Conservation (phyloP, 2,888 invertebrate species). For the Machimus atricapillus region DNA sequence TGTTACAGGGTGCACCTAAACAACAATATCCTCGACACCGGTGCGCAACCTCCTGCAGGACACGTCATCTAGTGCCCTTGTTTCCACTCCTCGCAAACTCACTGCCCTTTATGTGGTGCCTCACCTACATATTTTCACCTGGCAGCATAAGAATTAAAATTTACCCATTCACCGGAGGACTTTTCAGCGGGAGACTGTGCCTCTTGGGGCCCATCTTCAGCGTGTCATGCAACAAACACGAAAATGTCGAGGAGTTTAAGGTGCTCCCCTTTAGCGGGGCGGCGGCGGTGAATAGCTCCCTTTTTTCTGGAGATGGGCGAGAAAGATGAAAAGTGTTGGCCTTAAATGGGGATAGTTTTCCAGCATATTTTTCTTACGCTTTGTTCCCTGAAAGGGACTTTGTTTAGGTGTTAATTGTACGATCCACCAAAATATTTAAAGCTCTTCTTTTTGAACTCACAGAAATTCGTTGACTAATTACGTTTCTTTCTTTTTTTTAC, state of each 20-base stretch:
- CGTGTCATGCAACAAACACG: constrained; percentile 17
- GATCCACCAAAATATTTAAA: background rate
- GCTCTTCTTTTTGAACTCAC: background rate
- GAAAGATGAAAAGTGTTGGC: background rate
- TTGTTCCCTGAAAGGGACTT: background rate
- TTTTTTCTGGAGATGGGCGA: background rate
- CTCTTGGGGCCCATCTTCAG: background rate
- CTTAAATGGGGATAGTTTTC: constrained; percentile 14
- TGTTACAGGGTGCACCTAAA: background rate
- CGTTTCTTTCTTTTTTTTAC: background rate
- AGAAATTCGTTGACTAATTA: background rate
- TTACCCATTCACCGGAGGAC: constrained; percentile 7
- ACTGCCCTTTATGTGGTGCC: constrained; percentile 6
- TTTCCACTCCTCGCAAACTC: background rate
- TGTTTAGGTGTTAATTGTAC: background rate
- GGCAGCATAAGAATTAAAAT: constrained; percentile 17
- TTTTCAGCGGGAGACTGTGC: background rate
- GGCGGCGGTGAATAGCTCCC: background rate
- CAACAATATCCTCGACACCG: background rate
- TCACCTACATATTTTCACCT: constrained; percentile 23
- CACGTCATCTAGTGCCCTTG: constrained; percentile 25
- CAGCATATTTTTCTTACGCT: background rate
- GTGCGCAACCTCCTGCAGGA: background rate
- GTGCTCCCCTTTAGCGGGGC: background rate
- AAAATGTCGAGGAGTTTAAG: constrained; percentile 25